These are phyloP conservation scores for Ceriagrion tenellum DNA, from an alignment of 2,888 invertebrate species.

Conservation along the genomic window DNA sequence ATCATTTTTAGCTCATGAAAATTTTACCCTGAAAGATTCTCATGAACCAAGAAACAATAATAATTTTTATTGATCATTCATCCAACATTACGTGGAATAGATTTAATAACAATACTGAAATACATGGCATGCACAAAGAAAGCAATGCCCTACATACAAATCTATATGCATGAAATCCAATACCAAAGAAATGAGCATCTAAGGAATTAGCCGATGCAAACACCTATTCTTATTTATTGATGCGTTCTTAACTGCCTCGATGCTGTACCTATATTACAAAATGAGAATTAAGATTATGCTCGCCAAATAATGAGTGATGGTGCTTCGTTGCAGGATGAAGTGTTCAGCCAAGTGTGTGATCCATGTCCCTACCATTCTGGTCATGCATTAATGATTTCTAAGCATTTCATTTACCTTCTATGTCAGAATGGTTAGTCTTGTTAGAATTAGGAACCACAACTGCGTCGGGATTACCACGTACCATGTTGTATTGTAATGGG, in stretches of 20 bases:
- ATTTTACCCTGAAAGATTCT: no score
- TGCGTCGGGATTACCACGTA: conserved; percentile 29
- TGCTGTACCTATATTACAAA: not conserved
- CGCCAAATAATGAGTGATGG: not conserved
- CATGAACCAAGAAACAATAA: no score
- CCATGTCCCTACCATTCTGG: not conserved
- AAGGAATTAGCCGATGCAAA: not conserved
- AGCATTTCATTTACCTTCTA: conserved; percentile 47
- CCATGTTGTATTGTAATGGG: conserved; percentile 64
- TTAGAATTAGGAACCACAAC: conserved; percentile 49
- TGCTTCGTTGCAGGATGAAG: not conserved
- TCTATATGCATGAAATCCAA: not conserved
- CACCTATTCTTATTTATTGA: not conserved
- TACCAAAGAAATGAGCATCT: not conserved
- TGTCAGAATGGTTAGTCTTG: conserved; percentile 54
- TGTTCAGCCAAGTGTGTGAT: not conserved
- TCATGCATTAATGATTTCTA: not conserved
- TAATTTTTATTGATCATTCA: no score
- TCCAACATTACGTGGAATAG: no score
- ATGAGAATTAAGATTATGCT: not conserved
- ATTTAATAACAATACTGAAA: no score
- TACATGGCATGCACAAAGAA: no score
- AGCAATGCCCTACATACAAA: not conserved
- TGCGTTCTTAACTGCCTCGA: not conserved
- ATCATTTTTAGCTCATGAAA: no score